Conservation (phyloP, 1,140 invertebrate species). For the Cotesia chilonis region DNA sequence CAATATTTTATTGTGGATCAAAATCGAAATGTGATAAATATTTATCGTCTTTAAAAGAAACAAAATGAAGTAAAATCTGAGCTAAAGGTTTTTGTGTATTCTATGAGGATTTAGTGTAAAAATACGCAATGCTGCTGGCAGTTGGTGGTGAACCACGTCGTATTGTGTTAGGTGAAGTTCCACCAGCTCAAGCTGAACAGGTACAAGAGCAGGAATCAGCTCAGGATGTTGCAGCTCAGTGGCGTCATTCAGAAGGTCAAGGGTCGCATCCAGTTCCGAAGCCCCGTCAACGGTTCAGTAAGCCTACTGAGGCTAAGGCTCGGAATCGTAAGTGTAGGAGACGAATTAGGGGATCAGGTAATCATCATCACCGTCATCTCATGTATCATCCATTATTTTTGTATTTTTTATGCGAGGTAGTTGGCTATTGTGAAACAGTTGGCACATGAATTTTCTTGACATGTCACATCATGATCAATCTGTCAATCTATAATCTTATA, state of each 20-base stretch:
- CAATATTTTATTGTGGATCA: not conserved
- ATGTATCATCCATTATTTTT: slow-evolving; percentile 25
- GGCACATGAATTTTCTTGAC: not conserved
- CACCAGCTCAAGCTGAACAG: slow-evolving; percentile 55
- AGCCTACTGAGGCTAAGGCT: slow-evolving; percentile 45
- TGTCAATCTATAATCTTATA: slow-evolving; percentile 3
- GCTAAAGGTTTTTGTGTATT: not conserved
- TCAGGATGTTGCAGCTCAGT: slow-evolving; percentile 61
- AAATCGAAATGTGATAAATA: not conserved
- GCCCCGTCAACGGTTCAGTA: slow-evolving; percentile 50
- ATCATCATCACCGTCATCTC: slow-evolving; percentile 51
- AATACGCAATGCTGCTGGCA: slow-evolving; percentile 49
- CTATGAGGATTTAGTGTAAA: not conserved
- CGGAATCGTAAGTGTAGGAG: slow-evolving; percentile 64
- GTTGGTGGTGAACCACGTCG: slow-evolving; percentile 57
- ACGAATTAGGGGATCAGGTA: slow-evolving; percentile 60
- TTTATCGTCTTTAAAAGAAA: not conserved
- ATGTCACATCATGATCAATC: slow-evolving; percentile 26
- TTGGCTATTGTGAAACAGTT: not conserved
- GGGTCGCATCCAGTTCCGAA: slow-evolving; percentile 50
- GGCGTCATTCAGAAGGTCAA: slow-evolving; percentile 52
- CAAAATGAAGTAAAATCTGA: slow-evolving; percentile 10
- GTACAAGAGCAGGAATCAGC: slow-evolving; percentile 61
- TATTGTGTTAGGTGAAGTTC: slow-evolving; percentile 61
- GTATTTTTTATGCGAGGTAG: slow-evolving; percentile 9